phyloP scores from a whole-genome alignment of 2,888 invertebrate species.

The Chymomyza amoena region DNA sequence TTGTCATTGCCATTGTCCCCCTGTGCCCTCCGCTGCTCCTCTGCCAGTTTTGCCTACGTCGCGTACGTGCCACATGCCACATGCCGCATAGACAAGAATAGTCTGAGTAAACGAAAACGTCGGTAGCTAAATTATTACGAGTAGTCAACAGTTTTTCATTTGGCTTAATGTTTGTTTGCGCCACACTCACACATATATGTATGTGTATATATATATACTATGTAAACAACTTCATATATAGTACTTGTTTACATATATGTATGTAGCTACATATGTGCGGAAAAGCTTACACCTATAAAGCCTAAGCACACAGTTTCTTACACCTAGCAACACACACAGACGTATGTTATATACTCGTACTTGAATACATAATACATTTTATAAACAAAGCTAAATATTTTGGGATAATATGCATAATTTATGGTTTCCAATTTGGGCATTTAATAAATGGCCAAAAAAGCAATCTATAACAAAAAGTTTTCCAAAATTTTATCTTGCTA shows the following conservation, averaged over 20 bases:
- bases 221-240: constrained; percentile 11
- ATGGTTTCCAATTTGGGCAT: neutral
- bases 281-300: neutral
- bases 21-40: neutral
- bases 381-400: neutral
- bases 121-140: constrained; percentile 33
- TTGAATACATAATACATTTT: constrained; percentile 3
- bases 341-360: no score
- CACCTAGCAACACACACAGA: neutral
- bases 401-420: neutral
- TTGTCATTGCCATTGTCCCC: neutral
- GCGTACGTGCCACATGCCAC: constrained; percentile 49
- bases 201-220: neutral
- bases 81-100: constrained; percentile 41
- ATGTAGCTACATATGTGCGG: neutral
- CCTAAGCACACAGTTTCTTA: constrained; percentile 8
- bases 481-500: neutral
- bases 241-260: constrained; percentile 1
- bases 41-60: constrained; percentile 7
- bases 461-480: neutral
- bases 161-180: constrained; percentile 32
- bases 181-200: constrained; percentile 18
- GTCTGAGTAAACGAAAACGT: constrained; percentile 61
- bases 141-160: constrained; percentile 52
- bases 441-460: neutral